Percentiles rank a stretch among this genome's conserved stretches.
These are phyloP conservation scores for Malurus alboscapulatus DNA, from an alignment of 2,113 vertebrate genomes.

Conservation along the genomic window DNA sequence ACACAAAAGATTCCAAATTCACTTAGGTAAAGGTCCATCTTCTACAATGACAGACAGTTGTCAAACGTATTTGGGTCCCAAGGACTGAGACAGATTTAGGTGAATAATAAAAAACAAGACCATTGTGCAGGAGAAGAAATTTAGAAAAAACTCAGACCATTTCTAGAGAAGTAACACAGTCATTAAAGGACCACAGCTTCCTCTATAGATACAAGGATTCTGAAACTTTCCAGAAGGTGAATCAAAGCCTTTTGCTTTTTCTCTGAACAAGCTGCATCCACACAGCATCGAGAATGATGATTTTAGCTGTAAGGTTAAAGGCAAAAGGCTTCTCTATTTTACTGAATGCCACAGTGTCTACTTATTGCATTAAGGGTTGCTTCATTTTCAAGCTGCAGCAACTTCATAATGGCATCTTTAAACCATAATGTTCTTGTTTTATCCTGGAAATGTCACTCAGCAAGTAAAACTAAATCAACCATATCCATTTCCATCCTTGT, in stretches of 20 bases:
- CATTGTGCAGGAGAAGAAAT: not conserved
- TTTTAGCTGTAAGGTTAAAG: not conserved
- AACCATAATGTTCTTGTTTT: not conserved
- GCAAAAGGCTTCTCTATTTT: not conserved
- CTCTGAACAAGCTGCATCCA: not conserved
- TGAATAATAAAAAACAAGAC: not conserved
- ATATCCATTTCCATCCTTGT: not conserved
- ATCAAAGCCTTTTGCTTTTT: not conserved
- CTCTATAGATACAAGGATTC: not conserved
- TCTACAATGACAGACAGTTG: not conserved
- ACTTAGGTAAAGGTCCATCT: not conserved
- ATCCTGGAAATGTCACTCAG: not conserved
- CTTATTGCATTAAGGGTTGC: not conserved
- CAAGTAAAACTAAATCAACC: not conserved
- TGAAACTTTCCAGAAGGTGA: not conserved
- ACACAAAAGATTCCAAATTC: not conserved
- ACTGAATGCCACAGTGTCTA: not conserved
- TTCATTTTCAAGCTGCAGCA: not conserved
- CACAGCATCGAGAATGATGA: not conserved
- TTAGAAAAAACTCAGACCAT: not conserved
- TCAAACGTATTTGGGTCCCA: not conserved
- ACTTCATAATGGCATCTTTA: not conserved
- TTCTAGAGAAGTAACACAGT: not conserved
- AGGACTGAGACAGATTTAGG: not conserved
- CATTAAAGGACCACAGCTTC: not conserved